Evolutionary conservation across 2,888 invertebrate genomes (phyloP).

Genomic region (Sycophila texana): DNA sequence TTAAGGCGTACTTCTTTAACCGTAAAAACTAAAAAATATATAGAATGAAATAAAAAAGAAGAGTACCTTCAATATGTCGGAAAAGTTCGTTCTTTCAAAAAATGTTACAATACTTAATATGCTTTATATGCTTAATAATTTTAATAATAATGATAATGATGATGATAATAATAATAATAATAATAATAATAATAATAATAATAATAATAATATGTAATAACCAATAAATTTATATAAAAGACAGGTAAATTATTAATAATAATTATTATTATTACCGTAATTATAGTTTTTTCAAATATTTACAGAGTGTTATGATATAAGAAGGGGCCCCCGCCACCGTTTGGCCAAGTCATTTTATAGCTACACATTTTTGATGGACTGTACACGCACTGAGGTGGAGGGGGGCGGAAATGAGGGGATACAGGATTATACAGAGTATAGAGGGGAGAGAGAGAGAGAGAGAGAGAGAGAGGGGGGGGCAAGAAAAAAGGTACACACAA

Average conservation of each 20-base stretch:
- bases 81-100: conserved; percentile 57
- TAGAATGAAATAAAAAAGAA: conserved; percentile 38
- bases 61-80: conserved; percentile 16
- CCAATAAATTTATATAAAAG: conserved; percentile 73
- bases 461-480: too few relatives aligned
- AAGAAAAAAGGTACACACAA: conserved; percentile 3
- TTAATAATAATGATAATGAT: conserved; percentile 64
- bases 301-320: conserved; percentile 69
- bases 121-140: conserved; percentile 63
- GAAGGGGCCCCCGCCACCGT: conserved; percentile 64
- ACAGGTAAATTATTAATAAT: conserved; percentile 71
- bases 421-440: conserved; percentile 58
- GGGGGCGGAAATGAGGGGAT: conserved; percentile 61
- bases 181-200: conserved; percentile 58
- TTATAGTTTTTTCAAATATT: conserved; percentile 64
- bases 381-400: conserved; percentile 65
- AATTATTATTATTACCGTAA: conserved; percentile 61
- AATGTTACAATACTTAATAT: conserved; percentile 67
- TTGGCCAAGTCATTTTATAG: conserved; percentile 65
- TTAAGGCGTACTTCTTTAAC: conserved; percentile 29
- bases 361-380: conserved; percentile 68
- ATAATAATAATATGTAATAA: conserved; percentile 61
- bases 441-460: conserved; percentile 1
- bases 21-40: conserved; percentile 30
- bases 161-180: conserved; percentile 58